phyloP scores from a whole-genome alignment of 2,888 invertebrate genomes.

The Cephus pygmeus region DNA sequence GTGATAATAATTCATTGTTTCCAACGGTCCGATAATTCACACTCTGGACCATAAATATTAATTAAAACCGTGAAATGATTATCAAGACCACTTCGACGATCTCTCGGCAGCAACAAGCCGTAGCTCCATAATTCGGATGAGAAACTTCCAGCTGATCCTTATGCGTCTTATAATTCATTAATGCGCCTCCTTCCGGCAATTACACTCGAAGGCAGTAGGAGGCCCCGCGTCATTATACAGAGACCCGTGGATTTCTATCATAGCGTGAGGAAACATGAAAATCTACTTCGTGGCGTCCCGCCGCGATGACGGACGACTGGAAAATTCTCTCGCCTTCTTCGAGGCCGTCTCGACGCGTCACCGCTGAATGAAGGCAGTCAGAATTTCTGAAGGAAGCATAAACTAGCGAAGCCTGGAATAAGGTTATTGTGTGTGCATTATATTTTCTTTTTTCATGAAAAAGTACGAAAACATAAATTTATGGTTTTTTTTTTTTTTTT shows the following conservation, averaged over 20 bases:
- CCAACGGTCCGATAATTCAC: neutral
- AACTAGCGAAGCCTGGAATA: neutral
- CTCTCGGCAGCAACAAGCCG: neutral
- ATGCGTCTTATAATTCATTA: neutral
- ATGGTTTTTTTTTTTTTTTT: neutral
- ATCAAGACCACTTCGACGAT: neutral
- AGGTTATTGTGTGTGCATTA: too few relatives aligned
- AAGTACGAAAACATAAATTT: neutral
- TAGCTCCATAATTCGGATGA: neutral
- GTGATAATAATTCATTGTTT: neutral
- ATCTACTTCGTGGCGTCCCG: conserved; percentile 5
- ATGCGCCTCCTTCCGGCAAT: neutral
- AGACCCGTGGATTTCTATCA: neutral
- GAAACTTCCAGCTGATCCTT: neutral
- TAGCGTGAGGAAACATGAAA: neutral
- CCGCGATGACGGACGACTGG: neutral
- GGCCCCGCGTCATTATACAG: neutral
- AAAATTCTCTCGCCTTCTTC: neutral
- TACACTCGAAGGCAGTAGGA: neutral
- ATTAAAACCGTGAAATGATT: neutral
- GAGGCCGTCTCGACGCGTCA: neutral
- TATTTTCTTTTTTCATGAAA: too few relatives aligned
- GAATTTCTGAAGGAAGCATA: neutral
- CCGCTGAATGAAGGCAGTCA: neutral
- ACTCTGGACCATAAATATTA: neutral